These are phyloP conservation scores for Blennius ocellaris DNA, from an alignment of 2,113 vertebrate species.

Conservation along the genomic window DNA sequence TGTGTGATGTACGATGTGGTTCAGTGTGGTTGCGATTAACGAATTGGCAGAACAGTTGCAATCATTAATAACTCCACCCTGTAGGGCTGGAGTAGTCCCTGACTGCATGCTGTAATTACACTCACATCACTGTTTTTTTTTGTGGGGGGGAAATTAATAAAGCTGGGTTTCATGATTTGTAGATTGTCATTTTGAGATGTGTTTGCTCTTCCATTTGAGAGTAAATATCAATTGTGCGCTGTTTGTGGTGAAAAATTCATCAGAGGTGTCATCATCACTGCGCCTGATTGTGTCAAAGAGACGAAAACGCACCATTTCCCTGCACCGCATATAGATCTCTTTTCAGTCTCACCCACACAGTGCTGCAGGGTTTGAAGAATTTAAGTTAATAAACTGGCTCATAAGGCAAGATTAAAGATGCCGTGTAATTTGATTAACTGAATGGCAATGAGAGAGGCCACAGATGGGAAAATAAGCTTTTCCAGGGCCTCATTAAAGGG, in stretches of 20 bases:
- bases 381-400: slow-evolving; percentile 80
- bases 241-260: slow-evolving; percentile 62
- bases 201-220: slow-evolving; percentile 53
- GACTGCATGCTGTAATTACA: slow-evolving; percentile 30
- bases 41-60: slow-evolving; percentile 73
- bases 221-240: slow-evolving; percentile 49
- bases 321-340: slow-evolving; percentile 52
- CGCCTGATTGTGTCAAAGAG: slow-evolving; percentile 49
- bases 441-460: slow-evolving; percentile 73
- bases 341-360: slow-evolving; percentile 75
- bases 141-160: slow-evolving; percentile 44
- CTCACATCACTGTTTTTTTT: slow-evolving; percentile 45
- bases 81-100: slow-evolving; percentile 40
- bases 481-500: slow-evolving; percentile 81
- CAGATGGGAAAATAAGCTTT: slow-evolving; percentile 84
- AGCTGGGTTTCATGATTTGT: slow-evolving; percentile 53
- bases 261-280: slow-evolving; percentile 63
- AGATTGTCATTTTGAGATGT: slow-evolving; percentile 59
- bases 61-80: slow-evolving; percentile 75
- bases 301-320: slow-evolving; percentile 42
- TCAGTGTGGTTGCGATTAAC: slow-evolving; percentile 73
- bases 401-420: slow-evolving; percentile 82
- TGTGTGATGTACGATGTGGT: slow-evolving; percentile 78
- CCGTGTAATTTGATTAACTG: slow-evolving; percentile 81
- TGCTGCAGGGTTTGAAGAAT: slow-evolving; percentile 75